phyloP scores from a whole-genome alignment of 2,113 vertebrate genomes.

The Nannospalax galili region DNA sequence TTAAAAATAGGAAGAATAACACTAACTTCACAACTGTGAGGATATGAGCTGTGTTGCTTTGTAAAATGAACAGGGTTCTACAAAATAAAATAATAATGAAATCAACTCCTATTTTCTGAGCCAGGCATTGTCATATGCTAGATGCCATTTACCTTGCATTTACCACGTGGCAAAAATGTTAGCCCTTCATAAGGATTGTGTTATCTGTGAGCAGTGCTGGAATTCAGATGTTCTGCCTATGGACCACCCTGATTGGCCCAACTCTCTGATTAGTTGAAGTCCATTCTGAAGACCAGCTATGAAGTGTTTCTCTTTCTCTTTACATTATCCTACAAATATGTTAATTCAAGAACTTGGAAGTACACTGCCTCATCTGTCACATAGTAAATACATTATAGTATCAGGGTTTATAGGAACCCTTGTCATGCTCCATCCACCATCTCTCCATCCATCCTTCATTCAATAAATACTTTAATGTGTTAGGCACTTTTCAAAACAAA shows the following conservation, averaged over 20 bases:
- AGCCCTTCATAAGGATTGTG: neutral
- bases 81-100: neutral
- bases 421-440: no score
- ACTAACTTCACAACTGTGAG: neutral
- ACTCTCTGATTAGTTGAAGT: neutral
- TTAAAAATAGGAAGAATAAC: neutral
- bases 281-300: neutral
- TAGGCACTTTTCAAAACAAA: neutral
- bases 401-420: neutral
- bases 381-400: neutral
- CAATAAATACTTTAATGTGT: neutral
- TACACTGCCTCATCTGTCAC: neutral
- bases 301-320: neutral
- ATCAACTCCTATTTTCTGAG: neutral
- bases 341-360: neutral
- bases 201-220: neutral
- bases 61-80: neutral
- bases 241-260: fast-evolving
- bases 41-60: neutral
- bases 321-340: neutral
- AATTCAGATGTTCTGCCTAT: neutral
- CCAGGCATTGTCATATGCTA: no score
- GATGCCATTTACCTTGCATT: neutral
- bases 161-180: neutral
- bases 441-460: neutral